Conservation (phyloP, 1,140 invertebrate genomes). For the Habropoda laboriosa region DNA sequence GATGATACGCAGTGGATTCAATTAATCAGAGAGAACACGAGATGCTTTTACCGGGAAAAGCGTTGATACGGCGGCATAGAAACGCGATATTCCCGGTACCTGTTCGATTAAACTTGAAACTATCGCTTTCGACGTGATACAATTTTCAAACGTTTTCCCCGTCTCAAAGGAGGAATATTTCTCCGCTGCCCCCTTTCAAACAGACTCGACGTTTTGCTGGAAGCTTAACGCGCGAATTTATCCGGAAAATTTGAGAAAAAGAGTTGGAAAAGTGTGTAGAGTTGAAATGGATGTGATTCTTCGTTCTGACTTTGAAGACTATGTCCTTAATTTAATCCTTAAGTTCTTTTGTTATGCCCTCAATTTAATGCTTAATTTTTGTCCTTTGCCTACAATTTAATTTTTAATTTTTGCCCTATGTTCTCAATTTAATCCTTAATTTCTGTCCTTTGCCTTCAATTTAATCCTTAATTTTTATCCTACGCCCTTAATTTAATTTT, state of each 20-base stretch:
- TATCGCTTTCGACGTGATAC: conserved; percentile 2
- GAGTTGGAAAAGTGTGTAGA: not conserved
- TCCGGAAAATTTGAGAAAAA: not conserved
- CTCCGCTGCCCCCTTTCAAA: not conserved
- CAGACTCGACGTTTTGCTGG: not conserved
- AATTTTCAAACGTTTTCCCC: not conserved
- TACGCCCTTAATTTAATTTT: too few species aligned
- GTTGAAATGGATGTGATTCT: not conserved
- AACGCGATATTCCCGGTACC: not conserved
- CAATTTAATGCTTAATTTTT: too few species aligned
- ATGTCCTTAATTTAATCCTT: too few species aligned
- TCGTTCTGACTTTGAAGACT: too few species aligned
- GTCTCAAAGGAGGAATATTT: not conserved
- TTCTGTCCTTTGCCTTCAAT: too few species aligned
- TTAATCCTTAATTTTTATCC: too few species aligned
- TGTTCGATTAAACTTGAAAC: conserved; percentile 25
- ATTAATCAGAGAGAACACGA: conserved; percentile 31
- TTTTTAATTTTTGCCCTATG: too few species aligned
- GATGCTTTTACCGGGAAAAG: conserved; percentile 29
- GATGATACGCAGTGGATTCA: conserved; percentile 14
- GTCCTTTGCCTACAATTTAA: too few species aligned
- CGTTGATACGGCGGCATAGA: not conserved
- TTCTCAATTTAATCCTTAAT: too few species aligned
- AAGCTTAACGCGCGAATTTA: not conserved
- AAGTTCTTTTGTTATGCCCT: too few species aligned